A percentile compares a stretch with the other conserved stretches of the same genome.
Conservation (phyloP, 2,113 vertebrate genomes). For the Actinemys pallida region DNA sequence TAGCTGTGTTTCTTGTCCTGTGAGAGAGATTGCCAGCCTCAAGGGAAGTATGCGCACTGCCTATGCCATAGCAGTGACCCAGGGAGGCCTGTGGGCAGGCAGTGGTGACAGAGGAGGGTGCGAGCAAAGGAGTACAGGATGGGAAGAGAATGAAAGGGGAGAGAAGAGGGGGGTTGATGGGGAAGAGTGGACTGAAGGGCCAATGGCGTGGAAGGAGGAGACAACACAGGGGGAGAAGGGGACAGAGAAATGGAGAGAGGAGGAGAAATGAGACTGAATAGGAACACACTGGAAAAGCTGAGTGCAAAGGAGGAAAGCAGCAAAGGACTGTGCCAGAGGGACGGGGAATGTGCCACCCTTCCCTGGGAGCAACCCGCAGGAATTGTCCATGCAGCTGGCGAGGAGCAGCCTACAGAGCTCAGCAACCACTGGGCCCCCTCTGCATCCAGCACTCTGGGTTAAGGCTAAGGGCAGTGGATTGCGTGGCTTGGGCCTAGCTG, state of each 20-base stretch:
- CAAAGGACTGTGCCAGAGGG: no score
- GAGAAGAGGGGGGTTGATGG: fast-evolving
- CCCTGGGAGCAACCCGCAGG: no score
- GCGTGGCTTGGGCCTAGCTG: not conserved
- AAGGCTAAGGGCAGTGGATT: not conserved
- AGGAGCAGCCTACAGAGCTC: no score
- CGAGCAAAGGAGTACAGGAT: not conserved
- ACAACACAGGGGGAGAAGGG: fast-evolving
- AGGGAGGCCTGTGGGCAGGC: no score
- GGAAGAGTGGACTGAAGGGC: not conserved
- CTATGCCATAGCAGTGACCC: no score
- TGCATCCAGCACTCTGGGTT: not conserved
- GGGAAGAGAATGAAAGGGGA: not conserved
- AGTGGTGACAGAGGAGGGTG: not conserved
- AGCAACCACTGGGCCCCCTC: no score
- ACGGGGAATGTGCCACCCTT: no score
- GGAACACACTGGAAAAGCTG: no score
- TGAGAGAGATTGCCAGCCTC: slow-evolving; percentile 19
- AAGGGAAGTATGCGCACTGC: not conserved
- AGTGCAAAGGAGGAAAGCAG: no score
- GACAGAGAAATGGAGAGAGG: not conserved
- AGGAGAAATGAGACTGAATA: no score
- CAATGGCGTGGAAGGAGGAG: no score
- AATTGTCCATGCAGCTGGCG: no score
- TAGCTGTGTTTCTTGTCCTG: slow-evolving; percentile 42